phyloP scores from a whole-genome alignment of 2,113 vertebrate genomes.

The Hippotragus niger region DNA sequence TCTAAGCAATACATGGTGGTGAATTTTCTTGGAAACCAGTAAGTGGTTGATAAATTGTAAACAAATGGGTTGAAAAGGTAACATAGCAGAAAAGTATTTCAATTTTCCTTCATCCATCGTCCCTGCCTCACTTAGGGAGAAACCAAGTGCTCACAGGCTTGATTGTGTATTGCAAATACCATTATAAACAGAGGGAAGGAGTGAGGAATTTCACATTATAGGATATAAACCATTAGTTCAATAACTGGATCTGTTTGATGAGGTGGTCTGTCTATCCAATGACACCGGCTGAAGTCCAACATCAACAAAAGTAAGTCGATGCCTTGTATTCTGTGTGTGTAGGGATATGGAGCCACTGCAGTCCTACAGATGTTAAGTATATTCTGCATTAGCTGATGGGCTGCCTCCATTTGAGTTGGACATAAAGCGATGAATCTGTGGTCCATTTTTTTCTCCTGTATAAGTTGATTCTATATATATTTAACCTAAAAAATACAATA shows the following conservation, averaged over 20 bases:
- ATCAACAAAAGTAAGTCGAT: neutral
- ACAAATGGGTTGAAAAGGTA: conserved; percentile 57
- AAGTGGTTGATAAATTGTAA: conserved; percentile 60
- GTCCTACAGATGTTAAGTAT: neutral
- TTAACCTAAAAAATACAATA: neutral
- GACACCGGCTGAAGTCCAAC: neutral
- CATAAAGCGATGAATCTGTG: neutral
- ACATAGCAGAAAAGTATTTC: conserved; percentile 29
- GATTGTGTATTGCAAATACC: neutral
- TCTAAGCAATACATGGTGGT: conserved; percentile 35
- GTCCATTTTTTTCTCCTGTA: neutral
- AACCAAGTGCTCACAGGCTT: neutral
- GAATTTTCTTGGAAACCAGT: conserved; percentile 24
- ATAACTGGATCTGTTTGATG: neutral
- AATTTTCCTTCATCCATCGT: conserved; percentile 19
- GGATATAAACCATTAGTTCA: conserved; percentile 34
- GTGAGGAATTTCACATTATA: neutral
- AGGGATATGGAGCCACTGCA: neutral
- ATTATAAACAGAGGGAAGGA: neutral
- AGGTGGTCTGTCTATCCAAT: neutral
- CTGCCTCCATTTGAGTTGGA: neutral
- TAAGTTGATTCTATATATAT: neutral
- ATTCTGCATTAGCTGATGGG: neutral
- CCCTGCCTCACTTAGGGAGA: conserved; percentile 42
- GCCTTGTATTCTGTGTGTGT: neutral